Conservation (phyloP, 1,140 invertebrate species). For the Drosophila mayri region DNA sequence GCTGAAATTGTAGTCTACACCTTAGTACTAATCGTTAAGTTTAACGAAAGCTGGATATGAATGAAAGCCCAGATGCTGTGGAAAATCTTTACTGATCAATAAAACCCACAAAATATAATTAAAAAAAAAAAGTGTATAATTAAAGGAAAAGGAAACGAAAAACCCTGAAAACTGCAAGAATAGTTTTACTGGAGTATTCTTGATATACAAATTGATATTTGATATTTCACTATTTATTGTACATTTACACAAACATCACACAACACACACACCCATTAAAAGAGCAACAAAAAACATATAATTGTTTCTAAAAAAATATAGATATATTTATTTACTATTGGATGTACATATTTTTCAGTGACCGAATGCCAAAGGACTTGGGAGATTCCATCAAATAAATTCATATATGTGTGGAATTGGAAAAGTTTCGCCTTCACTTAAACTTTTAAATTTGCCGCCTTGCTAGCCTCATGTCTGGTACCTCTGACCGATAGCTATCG, state of each 20-base stretch:
- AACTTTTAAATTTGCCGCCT: conserved; percentile 9
- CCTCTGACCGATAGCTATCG: conserved; percentile 19
- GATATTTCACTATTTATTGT: conserved; percentile 9
- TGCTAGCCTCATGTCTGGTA: background rate
- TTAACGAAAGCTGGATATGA: conserved; percentile 7
- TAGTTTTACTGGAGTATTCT: conserved; percentile 16
- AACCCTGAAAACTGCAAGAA: conserved; percentile 5
- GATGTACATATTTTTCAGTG: conserved; percentile 8
- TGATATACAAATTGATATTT: conserved; percentile 17
- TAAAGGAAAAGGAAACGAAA: background rate
- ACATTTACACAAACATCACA: background rate
- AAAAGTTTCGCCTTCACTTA: background rate
- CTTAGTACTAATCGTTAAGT: background rate
- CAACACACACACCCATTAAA: background rate
- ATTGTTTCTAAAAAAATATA: background rate
- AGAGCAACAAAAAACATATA: background rate
- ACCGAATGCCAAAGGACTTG: background rate
- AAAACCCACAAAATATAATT: background rate
- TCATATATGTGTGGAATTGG: background rate
- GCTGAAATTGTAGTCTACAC: conserved; percentile 26
- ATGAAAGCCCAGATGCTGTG: conserved; percentile 20
- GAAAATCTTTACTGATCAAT: conserved; percentile 17
- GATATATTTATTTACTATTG: background rate
- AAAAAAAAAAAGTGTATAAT: conserved; percentile 1
- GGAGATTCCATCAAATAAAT: background rate